Evolutionary conservation across 1,140 invertebrate genomes (phyloP).

Genomic region (Octopus bimaculoides): DNA sequence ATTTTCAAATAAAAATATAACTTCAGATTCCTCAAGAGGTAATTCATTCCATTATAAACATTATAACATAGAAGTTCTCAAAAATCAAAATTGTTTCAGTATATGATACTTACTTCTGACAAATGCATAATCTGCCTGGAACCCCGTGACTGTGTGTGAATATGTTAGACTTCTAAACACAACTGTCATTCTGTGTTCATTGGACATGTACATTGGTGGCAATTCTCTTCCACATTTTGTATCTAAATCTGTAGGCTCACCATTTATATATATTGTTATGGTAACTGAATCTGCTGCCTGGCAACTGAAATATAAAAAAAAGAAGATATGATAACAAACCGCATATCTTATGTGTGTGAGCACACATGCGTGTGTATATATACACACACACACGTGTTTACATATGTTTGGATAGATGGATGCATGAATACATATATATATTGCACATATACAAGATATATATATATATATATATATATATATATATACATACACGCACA

Average conservation of each 20-base stretch:
- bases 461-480: background rate
- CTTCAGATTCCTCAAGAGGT: too few relatives aligned
- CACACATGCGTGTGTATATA: background rate
- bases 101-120: conserved; percentile 74
- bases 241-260: conserved; percentile 76
- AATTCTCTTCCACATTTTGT: conserved; percentile 76
- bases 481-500: background rate
- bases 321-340: background rate
- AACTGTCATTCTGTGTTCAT: conserved; percentile 75
- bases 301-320: conserved; percentile 66
- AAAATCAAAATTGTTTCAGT: too few relatives aligned
- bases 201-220: conserved; percentile 85
- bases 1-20: too few relatives aligned
- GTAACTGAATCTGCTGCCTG: conserved; percentile 73
- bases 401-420: background rate
- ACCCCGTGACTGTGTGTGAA: conserved; percentile 72
- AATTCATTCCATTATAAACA: too few relatives aligned
- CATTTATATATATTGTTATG: conserved; percentile 76
- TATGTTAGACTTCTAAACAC: conserved; percentile 72
- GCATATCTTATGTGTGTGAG: background rate
- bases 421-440: background rate
- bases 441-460: background rate
- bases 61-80: too few relatives aligned
- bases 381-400: background rate
- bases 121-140: conserved; percentile 83